These are phyloP conservation scores for Druceiella hillmani DNA, from an alignment of 2,888 invertebrate genomes.

Conservation along the genomic window DNA sequence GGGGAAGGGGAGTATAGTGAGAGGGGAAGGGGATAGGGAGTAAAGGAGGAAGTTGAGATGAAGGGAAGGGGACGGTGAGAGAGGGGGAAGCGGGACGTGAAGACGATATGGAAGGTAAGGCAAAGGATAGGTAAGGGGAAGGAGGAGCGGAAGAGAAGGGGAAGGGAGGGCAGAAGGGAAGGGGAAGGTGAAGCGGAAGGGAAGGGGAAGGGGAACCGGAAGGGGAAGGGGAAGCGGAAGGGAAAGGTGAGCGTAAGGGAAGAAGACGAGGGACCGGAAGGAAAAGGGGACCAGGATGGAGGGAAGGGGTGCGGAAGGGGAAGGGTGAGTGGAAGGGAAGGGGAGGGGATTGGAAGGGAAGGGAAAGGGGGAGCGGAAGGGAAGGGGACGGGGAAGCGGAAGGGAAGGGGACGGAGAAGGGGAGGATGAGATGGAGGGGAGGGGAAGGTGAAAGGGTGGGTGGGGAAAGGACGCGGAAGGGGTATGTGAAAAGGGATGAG, in stretches of 20 bases:
- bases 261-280: neutral
- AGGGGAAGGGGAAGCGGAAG: neutral
- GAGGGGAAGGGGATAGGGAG: neutral
- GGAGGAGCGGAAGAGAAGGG: too few species aligned
- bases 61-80: neutral
- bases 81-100: neutral
- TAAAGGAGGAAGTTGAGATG: neutral
- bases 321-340: constrained; percentile 1
- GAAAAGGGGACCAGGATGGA: neutral
- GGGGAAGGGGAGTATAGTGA: neutral
- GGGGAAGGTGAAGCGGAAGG: too few species aligned
- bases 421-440: too few species aligned
- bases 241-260: too few species aligned
- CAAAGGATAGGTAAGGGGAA: too few species aligned
- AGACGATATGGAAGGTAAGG: too few species aligned
- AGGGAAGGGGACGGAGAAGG: neutral
- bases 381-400: neutral
- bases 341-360: neutral
- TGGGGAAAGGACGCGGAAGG: neutral
- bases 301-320: neutral
- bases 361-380: neutral
- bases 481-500: too few species aligned
- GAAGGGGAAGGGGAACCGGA: constrained; percentile 14
- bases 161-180: too few species aligned
- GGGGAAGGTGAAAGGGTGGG: neutral